Percentiles rank a stretch among this genome's conserved stretches.
Evolutionary conservation across 2,113 vertebrate genomes (phyloP).

Genomic region (Stictonetta naevosa): DNA sequence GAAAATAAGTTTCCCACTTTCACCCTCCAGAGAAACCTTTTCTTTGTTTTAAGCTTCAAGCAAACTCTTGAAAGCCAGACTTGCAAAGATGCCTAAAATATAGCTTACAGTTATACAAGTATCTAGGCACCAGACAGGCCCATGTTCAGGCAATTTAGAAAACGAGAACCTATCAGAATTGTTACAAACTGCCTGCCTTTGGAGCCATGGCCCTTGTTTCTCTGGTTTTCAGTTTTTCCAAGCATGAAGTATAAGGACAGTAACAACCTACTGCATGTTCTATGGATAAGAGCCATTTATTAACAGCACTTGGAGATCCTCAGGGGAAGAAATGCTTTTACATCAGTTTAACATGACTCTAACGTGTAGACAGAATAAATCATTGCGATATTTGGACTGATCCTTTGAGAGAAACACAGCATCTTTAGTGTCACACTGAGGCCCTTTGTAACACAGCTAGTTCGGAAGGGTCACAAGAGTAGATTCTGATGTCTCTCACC

Average conservation of each 20-base stretch:
- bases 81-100: background rate
- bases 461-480: background rate
- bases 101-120: background rate
- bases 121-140: background rate
- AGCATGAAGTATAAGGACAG: background rate
- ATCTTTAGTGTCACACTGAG: background rate
- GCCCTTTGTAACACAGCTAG: background rate
- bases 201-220: background rate
- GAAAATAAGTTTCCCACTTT: background rate
- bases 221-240: background rate
- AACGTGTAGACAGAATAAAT: background rate
- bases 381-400: background rate
- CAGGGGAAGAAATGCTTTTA: background rate
- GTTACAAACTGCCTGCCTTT: background rate
- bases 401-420: background rate
- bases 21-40: background rate
- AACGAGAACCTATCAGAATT: background rate
- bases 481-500: background rate
- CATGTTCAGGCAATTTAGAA: background rate
- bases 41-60: background rate
- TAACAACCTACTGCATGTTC: accelerated
- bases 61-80: background rate
- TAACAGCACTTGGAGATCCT: background rate
- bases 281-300: background rate
- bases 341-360: background rate